Conservation (phyloP, 2,797 vertebrate species). For the Brotogeris chrysoptera region DNA sequence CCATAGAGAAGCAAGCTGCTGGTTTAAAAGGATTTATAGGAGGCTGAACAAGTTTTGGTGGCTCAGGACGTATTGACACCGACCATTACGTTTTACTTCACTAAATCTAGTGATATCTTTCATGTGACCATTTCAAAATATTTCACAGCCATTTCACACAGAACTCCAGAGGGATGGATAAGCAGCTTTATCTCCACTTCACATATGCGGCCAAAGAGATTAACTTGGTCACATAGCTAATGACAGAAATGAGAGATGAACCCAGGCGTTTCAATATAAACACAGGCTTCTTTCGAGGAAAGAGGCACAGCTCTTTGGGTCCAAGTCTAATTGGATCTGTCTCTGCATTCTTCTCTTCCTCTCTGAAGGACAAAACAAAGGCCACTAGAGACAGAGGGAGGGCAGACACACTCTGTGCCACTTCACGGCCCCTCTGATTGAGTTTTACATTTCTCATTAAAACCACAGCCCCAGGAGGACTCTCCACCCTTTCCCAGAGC, state of each 20-base stretch:
- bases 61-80: rapidly evolving
- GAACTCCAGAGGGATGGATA: neutral
- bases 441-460: neutral
- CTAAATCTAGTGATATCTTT: neutral
- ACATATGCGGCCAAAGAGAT: neutral
- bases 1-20: neutral
- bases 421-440: neutral
- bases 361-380: neutral
- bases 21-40: neutral
- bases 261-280: neutral
- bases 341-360: neutral
- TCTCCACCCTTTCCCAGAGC: neutral
- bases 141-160: neutral
- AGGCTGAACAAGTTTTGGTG: neutral
- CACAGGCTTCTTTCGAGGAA: rapidly evolving
- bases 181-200: constrained; percentile 28
- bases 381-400: neutral
- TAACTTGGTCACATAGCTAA: neutral
- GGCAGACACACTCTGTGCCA: neutral
- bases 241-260: neutral
- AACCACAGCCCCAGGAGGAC: neutral
- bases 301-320: neutral
- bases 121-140: neutral
- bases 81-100: neutral
- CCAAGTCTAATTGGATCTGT: neutral